Conservation (phyloP, 37 sponge, comb jelly and placozoan genomes). For the Dysidea cf. avara region DNA sequence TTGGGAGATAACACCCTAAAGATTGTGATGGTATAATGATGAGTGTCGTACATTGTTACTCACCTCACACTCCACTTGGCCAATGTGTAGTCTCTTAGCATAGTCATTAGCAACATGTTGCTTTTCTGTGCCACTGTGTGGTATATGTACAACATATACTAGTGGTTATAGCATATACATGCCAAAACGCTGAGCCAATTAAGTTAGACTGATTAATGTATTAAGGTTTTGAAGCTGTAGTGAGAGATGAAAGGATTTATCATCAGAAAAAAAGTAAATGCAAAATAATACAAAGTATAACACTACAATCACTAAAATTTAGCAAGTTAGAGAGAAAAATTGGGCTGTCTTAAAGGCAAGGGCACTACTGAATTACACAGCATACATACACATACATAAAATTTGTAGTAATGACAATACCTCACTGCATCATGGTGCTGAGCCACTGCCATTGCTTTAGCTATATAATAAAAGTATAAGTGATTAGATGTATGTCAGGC, state of each 20-base stretch:
- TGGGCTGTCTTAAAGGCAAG: too few species aligned
- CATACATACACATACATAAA: not conserved
- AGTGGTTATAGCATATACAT: too few species aligned
- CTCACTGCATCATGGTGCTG: slow-evolving; percentile 82
- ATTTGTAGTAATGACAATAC: too few species aligned
- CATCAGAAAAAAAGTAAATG: not conserved
- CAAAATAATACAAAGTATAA: not conserved
- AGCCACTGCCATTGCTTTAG: slow-evolving; percentile 66
- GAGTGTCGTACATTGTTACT: too few species aligned
- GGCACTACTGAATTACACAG: not conserved
- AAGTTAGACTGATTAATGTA: too few species aligned
- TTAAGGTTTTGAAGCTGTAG: too few species aligned
- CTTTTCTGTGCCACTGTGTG: slow-evolving; percentile 47
- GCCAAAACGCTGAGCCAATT: too few species aligned
- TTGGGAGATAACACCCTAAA: slow-evolving; percentile 14
- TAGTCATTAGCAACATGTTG: too few species aligned
- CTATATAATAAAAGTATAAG: not conserved
- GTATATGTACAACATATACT: too few species aligned
- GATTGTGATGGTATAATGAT: too few species aligned
- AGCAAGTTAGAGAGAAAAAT: not conserved
- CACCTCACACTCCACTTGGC: slow-evolving; percentile 46
- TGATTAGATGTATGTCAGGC: not conserved
- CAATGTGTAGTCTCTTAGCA: slow-evolving; percentile 50
- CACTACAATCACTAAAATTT: too few species aligned
- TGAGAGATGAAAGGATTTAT: too few species aligned